Percentiles rank a stretch among this genome's conserved stretches.
Evolutionary conservation across 2,797 vertebrate genomes (phyloP).

Genomic region (Galago senegalensis): DNA sequence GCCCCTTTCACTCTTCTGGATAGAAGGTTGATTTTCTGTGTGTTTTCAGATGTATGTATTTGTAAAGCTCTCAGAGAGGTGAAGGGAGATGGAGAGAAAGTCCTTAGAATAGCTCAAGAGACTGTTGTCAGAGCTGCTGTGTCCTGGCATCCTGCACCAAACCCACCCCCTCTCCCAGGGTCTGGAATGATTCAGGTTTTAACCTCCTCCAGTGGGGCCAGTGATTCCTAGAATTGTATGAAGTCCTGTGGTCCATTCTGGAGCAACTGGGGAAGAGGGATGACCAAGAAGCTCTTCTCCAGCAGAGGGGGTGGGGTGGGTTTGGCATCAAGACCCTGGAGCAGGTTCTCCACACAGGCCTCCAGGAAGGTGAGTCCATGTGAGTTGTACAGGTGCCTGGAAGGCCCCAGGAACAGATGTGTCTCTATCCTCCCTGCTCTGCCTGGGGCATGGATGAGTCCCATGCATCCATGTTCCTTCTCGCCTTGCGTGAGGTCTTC

Average conservation of each 20-base stretch:
- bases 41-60: neutral
- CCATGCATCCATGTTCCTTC: neutral
- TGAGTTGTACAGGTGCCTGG: neutral
- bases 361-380: neutral
- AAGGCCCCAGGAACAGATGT: neutral
- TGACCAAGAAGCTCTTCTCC: neutral
- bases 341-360: too few species aligned
- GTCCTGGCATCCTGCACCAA: neutral
- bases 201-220: neutral
- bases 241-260: neutral
- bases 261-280: neutral
- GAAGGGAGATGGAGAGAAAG: neutral
- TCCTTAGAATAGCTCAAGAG: neutral
- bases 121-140: neutral
- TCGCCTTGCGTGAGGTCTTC: neutral
- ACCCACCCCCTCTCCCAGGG: fast-evolving
- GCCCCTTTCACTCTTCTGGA: neutral
- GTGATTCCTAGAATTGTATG: neutral
- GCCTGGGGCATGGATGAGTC: too few species aligned
- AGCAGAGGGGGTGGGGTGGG: neutral
- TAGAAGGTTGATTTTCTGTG: neutral
- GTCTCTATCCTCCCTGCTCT: fast-evolving
- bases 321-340: too few species aligned
- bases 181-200: neutral
- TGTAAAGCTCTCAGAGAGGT: neutral